Conservation (phyloP, 2,797 vertebrate genomes). For the Danio aesculapii region DNA sequence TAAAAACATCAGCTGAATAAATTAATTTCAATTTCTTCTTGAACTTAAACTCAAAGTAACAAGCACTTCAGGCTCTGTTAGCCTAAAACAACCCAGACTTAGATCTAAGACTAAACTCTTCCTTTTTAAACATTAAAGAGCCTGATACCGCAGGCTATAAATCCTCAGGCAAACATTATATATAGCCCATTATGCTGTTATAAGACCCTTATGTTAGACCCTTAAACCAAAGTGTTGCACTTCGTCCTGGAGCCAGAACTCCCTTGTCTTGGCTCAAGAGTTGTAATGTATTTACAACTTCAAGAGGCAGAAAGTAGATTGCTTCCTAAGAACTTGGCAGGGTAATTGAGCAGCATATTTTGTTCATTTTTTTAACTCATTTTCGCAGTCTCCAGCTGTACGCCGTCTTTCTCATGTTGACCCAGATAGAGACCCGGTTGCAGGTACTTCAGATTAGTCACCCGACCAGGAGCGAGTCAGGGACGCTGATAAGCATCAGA, state of each 20-base stretch:
- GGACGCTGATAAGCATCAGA: conserved; percentile 44
- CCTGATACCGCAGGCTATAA: conserved; percentile 31
- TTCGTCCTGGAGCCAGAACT: conserved; percentile 51
- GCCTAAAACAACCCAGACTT: conserved; percentile 25
- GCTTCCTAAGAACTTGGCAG: conserved; percentile 61
- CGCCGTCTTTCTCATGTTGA: conserved; percentile 48
- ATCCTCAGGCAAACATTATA: conserved; percentile 34
- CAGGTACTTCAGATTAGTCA: conserved; percentile 57
- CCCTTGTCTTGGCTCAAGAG: conserved; percentile 40
- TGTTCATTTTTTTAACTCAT: conserved; percentile 43
- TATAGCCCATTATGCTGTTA: conserved; percentile 42
- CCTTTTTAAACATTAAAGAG: conserved; percentile 30
- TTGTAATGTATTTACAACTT: conserved; percentile 56
- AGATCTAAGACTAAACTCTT: conserved; percentile 32
- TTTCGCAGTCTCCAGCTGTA: conserved; percentile 57
- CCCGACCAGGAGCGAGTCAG: conserved; percentile 29
- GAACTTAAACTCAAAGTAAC: neutral
- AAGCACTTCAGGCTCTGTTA: conserved; percentile 1
- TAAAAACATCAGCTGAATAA: neutral
- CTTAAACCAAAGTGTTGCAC: conserved; percentile 58
- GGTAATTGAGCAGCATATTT: conserved; percentile 39
- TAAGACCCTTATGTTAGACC: conserved; percentile 46
- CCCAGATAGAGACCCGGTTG: conserved; percentile 50
- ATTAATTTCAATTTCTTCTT: neutral
- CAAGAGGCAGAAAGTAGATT: conserved; percentile 49